These are phyloP conservation scores for Puffinus mauretanicus DNA, from an alignment of 2,113 vertebrate genomes.

Conservation along the genomic window DNA sequence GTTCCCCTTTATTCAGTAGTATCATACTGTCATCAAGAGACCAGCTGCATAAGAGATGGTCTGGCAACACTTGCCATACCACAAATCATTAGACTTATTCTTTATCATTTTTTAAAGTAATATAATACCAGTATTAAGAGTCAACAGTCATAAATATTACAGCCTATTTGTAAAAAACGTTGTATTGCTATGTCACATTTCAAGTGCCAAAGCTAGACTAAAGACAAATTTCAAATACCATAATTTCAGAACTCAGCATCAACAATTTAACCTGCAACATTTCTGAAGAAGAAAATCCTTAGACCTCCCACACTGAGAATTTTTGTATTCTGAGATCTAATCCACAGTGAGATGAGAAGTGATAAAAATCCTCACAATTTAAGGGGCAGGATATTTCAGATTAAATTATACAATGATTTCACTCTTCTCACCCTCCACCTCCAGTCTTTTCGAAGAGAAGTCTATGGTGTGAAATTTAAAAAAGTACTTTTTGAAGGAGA, in stretches of 20 bases:
- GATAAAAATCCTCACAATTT: not conserved
- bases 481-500: not conserved
- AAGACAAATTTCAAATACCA: not conserved
- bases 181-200: not conserved
- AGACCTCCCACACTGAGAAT: not conserved
- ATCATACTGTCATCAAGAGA: not conserved
- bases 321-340: not conserved
- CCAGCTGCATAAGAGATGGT: not conserved
- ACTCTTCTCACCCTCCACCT: not conserved
- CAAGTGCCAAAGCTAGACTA: not conserved
- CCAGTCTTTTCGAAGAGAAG: not conserved
- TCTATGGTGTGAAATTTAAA: not conserved
- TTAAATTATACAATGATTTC: not conserved
- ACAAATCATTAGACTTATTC: not conserved
- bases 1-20: not conserved
- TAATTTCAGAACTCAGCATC: not conserved
- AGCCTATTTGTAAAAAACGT: not conserved
- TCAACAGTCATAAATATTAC: not conserved
- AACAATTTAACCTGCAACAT: not conserved
- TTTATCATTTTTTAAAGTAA: not conserved
- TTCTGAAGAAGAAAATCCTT: not conserved
- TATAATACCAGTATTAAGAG: not conserved
- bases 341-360: not conserved
- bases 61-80: not conserved
- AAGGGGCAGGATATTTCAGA: not conserved